Percentiles rank a stretch among this genome's conserved stretches.
These are phyloP conservation scores for Parascotia fuliginaria DNA, from an alignment of 2,888 invertebrate species.

Conservation along the genomic window DNA sequence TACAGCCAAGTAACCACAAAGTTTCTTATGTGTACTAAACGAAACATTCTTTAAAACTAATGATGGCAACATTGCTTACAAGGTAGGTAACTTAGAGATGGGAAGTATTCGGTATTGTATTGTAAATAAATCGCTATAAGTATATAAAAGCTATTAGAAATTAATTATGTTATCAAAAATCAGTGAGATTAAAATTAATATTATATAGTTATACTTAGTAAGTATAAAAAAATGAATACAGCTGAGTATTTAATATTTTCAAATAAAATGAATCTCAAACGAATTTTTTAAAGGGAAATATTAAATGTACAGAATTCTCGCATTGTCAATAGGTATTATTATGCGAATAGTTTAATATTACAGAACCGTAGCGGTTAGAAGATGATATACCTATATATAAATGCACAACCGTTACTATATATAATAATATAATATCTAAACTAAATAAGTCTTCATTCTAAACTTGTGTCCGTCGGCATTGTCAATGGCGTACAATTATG, in stretches of 20 bases:
- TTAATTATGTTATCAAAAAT: conserved; percentile 80
- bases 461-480: conserved; percentile 28
- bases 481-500: conserved; percentile 20
- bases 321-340: conserved; percentile 67
- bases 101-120: conserved; percentile 58
- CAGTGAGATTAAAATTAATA: conserved; percentile 84
- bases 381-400: conserved; percentile 55
- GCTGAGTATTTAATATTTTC: conserved; percentile 71
- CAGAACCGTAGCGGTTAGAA: conserved; percentile 64
- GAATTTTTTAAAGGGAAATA: conserved; percentile 48
- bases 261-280: conserved; percentile 66
- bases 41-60: conserved; percentile 24
- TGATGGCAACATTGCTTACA: conserved; percentile 56
- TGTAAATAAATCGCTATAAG: conserved; percentile 80
- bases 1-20: conserved; percentile 14
- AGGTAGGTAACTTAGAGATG: conserved; percentile 50
- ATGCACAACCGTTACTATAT: conserved; percentile 71
- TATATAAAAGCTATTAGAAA: conserved; percentile 73
- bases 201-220: conserved; percentile 63
- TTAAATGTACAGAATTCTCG: conserved; percentile 65
- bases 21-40: conserved; percentile 14
- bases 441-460: conserved; percentile 59
- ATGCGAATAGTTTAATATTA: conserved; percentile 63
- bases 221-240: conserved; percentile 45
- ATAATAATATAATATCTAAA: conserved; percentile 56